Base-by-base conservation (phyloP, 2,113 vertebrate genomes). In the Rhinolophus ferrumequinum region DNA sequence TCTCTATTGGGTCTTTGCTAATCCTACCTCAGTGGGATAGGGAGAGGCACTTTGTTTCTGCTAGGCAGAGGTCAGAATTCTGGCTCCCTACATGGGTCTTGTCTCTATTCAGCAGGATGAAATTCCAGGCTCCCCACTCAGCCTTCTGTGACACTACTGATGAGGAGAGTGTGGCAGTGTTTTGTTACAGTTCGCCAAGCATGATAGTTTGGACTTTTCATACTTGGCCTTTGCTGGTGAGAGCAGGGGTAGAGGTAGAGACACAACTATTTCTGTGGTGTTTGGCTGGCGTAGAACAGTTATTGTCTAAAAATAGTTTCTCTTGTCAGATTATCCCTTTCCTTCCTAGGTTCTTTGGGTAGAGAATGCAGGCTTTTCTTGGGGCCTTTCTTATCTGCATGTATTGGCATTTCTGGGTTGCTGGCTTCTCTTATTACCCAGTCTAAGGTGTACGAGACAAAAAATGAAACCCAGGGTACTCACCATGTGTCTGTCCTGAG, bases 91-190 rank as follows among this genome's bases (percentile, higher is more conserved):
- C 15, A 5, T 15, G 44, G 56, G 6, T 18, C 22, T n/a, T 52
- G 26, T 88, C 58, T 80, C 84, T 5, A 0, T 60, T 33, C 5
- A 10, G n/a, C 19, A n/a, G 35, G 16, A 35, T 30, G 75, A 22
- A 69, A 35, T 73, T 73, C 18, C 50, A 30, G 35, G 60, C 47
- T 62, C 38, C 56, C 24, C 3, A 13, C 47, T 38, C 2, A 19
- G 26, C 14, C 75, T 87, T 95, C 30, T 38, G 35, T 56, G 50
- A 41, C 41, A 41, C 41, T 41, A 41, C 41, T 41, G 3, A 41
- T 21, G 15, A 18, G 16, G 76, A 11, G 47, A 6, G n/a, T 69
- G 8, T 11, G 22, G 0, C 6, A 9, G 33, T 24, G 0, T 5
- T 44, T 62, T 88, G 62, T n/a, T 56, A 28, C 11, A n/a, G 28